Evolutionary conservation across 2,797 vertebrate genomes (phyloP), one percentile per base, ranked within the genome.

Genomic region (Delichon dasypus): DNA sequence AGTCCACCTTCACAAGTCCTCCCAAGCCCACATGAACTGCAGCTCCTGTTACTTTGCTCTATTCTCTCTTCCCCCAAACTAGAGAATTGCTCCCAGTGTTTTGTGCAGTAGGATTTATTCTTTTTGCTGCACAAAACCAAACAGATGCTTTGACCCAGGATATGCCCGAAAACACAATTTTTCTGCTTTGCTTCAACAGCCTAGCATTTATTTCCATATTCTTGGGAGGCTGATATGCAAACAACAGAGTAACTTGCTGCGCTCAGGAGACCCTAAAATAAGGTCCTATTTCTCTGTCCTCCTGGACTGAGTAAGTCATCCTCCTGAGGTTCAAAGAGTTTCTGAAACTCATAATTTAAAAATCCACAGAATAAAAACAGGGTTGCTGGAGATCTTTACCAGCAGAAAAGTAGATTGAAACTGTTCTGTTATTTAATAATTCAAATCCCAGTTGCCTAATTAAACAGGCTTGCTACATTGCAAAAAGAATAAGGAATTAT

Each of bases 381-480:
- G 54, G 62, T 84, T 88, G 67, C 75, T 75, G 60, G 51, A 88
- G 29, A 79, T 71, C 70, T 83, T 85, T 92, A 78, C 57, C 29
- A 88, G 78, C 1, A 84, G 54, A 88, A 83, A 87, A 92, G 58
- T 73, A 83, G 71, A 90, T 2, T 88, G 78, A 91, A 94, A 92
- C 27, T 57, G 36, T 81, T 79, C 67, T 32, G 32, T 94, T 94
- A 95, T 87, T 96, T 81, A 93, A 93, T 93, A 93, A 96, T 95
- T 96, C 93, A 96, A 95, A 94, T 96, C 94, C 96, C 95, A 95
- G 68, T 51, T 93, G 94, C 68, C 90, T 94, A 96, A 96, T 97
- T 97, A 97, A 94, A 88, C 32, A 83, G 92, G 48, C 68, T 95
- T 73, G n/a, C 77, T 73, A 85, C 47, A 83, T 3, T 42, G 65